phyloP scores from a whole-genome alignment of 1,140 invertebrate species.

The Musca vetustissima region DNA sequence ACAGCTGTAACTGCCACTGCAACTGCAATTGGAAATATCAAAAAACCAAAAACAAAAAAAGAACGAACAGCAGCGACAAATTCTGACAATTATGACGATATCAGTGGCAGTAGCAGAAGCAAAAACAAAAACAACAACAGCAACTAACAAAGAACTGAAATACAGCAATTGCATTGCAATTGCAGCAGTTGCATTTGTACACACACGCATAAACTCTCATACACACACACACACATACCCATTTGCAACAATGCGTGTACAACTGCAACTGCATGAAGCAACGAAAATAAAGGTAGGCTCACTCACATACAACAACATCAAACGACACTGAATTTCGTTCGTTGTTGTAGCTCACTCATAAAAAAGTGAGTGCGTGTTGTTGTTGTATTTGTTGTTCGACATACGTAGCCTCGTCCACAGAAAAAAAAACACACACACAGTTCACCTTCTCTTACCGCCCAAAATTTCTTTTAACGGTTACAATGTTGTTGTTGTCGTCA shows the following conservation, averaged over 20 bases:
- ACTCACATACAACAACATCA: not conserved
- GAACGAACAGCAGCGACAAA: no score
- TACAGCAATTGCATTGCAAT: slow-evolving; percentile 11
- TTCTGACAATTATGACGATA: no score
- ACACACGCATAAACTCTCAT: no score
- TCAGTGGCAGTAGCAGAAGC: no score
- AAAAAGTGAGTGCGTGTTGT: not conserved
- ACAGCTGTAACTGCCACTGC: not conserved
- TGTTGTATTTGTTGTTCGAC: slow-evolving; percentile 11
- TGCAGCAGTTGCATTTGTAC: not conserved
- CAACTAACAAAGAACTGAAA: slow-evolving; percentile 11
- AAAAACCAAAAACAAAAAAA: no score
- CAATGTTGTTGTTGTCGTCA: not conserved
- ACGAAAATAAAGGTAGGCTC: slow-evolving; percentile 12
- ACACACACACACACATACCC: not conserved
- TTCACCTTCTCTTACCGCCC: not conserved
- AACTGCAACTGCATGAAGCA: not conserved
- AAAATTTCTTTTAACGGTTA: not conserved
- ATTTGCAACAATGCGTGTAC: not conserved
- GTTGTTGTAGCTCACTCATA: slow-evolving; percentile 1
- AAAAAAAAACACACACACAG: no score
- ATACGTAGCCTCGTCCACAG: no score
- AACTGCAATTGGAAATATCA: no score
- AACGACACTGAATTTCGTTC: slow-evolving; percentile 18
- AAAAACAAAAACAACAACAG: no score